Evolutionary conservation across 2,797 vertebrate genomes (phyloP).

Genomic region (Fistularia commersonii): DNA sequence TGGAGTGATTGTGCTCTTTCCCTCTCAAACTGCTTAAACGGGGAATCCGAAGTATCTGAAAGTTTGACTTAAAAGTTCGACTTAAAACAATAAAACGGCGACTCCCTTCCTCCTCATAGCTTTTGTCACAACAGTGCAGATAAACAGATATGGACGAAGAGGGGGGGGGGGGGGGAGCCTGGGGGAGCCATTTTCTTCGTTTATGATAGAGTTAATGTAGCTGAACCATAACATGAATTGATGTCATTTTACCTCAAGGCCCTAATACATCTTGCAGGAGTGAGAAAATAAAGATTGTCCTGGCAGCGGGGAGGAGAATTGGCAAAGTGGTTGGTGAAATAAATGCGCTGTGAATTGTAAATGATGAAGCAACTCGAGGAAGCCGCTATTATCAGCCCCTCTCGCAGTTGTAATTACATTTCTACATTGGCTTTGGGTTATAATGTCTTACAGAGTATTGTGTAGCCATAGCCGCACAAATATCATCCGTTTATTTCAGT

Average conservation of each 20-base stretch:
- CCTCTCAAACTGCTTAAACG: slow-evolving; percentile 2
- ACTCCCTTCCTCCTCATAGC: slow-evolving; percentile 33
- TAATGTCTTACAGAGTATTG: too few relatives aligned
- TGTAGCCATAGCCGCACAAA: too few relatives aligned
- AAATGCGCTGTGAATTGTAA: slow-evolving; percentile 21
- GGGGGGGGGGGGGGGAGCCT: slow-evolving; percentile 10
- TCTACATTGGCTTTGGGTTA: too few relatives aligned
- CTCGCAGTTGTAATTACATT: slow-evolving; percentile 21
- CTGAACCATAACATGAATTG: slow-evolving; percentile 48
- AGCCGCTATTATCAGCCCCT: slow-evolving; percentile 12
- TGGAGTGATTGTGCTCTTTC: too few relatives aligned
- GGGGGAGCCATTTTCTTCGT: slow-evolving; percentile 9
- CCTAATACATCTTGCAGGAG: slow-evolving; percentile 26
- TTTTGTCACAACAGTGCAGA: slow-evolving; percentile 15
- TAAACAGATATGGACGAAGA: slow-evolving; percentile 17
- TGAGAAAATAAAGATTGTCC: slow-evolving; percentile 46
- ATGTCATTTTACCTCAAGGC: slow-evolving; percentile 47
- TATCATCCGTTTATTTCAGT: too few relatives aligned
- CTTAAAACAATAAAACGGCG: slow-evolving; percentile 18
- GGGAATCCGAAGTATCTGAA: too few relatives aligned
- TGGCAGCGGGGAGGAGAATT: slow-evolving; percentile 22
- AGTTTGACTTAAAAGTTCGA: slow-evolving; percentile 5
- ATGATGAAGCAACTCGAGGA: slow-evolving; percentile 34
- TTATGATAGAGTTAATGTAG: slow-evolving; percentile 50
- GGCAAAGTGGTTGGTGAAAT: slow-evolving; percentile 35